Conservation (phyloP, 2,113 vertebrate genomes). For the Neotoma lepida region DNA sequence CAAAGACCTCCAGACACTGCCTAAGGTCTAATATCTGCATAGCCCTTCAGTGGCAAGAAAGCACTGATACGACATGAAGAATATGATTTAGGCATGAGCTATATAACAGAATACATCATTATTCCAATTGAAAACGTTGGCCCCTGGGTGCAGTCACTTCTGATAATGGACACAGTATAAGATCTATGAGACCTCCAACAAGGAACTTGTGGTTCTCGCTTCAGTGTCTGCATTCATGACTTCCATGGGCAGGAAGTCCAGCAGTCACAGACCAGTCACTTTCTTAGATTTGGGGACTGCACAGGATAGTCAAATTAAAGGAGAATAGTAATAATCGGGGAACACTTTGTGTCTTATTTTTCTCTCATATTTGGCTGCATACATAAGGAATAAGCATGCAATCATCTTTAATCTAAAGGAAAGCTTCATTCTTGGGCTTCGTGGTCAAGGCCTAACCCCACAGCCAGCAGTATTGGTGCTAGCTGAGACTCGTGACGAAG, state of each 20-base stretch:
- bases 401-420: background rate
- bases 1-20: background rate
- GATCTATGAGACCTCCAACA: conserved; percentile 10
- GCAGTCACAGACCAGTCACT: background rate
- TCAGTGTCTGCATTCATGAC: background rate
- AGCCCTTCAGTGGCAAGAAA: conserved; percentile 43
- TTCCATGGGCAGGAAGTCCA: background rate
- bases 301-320: background rate
- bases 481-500: background rate
- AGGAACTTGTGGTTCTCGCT: background rate
- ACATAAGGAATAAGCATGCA: background rate
- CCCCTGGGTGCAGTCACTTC: conserved; percentile 66
- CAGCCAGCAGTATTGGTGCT: background rate
- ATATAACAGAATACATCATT: conserved; percentile 74
- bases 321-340: background rate
- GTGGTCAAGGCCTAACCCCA: background rate
- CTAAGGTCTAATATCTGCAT: conserved; percentile 31
- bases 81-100: conserved; percentile 70
- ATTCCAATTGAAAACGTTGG: conserved; percentile 76
- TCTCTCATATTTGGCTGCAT: background rate
- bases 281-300: background rate
- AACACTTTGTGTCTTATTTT: background rate
- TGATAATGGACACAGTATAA: background rate
- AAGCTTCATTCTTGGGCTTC: background rate
- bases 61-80: conserved; percentile 46